Evolutionary conservation across 2,888 invertebrate genomes (phyloP).

Genomic region (Caenorhabditis sinica): DNA sequence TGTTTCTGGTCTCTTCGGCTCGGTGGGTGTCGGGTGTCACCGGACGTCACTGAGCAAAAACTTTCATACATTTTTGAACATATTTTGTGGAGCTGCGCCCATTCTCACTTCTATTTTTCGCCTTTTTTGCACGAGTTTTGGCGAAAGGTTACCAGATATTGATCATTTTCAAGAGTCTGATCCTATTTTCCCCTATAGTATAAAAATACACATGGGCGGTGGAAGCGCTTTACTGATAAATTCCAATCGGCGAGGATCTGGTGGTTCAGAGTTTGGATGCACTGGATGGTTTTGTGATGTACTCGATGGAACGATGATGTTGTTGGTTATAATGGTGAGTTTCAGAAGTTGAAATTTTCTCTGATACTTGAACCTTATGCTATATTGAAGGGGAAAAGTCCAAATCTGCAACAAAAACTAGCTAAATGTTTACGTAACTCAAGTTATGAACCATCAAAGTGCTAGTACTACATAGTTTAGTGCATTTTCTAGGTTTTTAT

Average conservation of each 20-base stretch:
- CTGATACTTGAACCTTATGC: too few relatives aligned
- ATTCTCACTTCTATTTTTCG: background rate
- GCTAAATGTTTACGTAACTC: too few relatives aligned
- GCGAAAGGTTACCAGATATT: background rate
- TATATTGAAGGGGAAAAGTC: too few relatives aligned
- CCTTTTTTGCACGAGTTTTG: background rate
- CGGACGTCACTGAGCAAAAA: background rate
- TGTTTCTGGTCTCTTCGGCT: background rate
- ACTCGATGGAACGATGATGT: constrained; percentile 32
- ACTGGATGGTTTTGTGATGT: constrained; percentile 54
- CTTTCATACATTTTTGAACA: constrained; percentile 34
- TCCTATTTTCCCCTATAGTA: background rate
- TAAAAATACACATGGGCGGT: constrained; percentile 25
- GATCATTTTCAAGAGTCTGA: background rate
- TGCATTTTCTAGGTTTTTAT: too few relatives aligned
- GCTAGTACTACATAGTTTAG: too few relatives aligned
- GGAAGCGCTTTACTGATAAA: constrained; percentile 49
- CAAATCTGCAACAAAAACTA: too few relatives aligned
- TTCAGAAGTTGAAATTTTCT: too few relatives aligned
- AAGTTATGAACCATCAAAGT: too few relatives aligned
- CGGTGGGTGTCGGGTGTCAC: constrained; percentile 15
- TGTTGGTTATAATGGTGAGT: constrained; percentile 39
- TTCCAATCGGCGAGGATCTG: constrained; percentile 30
- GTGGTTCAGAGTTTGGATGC: constrained; percentile 37
- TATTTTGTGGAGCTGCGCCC: background rate